Percentiles rank a stretch among this genome's conserved stretches.
These are phyloP conservation scores for Sardina pilchardus DNA, from an alignment of 2,113 vertebrate species.

Conservation along the genomic window DNA sequence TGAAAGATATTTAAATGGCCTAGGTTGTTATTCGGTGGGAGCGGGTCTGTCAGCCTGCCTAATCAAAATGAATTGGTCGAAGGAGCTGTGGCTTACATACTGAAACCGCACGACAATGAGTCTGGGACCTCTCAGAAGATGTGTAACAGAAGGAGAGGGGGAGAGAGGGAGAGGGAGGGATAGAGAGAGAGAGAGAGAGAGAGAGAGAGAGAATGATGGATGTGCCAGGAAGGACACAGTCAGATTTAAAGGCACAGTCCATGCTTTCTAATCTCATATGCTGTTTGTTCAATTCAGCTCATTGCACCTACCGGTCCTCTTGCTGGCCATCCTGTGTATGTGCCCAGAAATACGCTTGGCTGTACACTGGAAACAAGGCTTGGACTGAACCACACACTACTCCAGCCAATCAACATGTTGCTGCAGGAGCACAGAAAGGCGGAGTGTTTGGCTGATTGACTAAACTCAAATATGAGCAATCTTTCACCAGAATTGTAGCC, in stretches of 20 bases:
- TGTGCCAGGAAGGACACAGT: background rate
- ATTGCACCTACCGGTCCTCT: too few species aligned
- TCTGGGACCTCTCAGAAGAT: background rate
- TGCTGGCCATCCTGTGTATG: too few species aligned
- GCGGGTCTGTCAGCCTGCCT: background rate
- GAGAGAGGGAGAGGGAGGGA: background rate
- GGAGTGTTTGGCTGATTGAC: background rate
- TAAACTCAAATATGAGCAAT: background rate
- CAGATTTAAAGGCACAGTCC: background rate
- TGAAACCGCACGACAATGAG: background rate
- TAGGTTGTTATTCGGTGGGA: background rate
- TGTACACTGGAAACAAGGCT: background rate
- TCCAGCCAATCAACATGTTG: background rate
- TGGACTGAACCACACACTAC: background rate
- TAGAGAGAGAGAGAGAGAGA: background rate
- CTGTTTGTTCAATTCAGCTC: background rate
- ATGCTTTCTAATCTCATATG: background rate
- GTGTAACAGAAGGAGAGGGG: background rate
- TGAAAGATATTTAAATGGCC: slow-evolving; percentile 9
- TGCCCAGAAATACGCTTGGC: background rate
- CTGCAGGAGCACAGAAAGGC: background rate
- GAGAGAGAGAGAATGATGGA: background rate
- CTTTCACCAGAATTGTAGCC: background rate
- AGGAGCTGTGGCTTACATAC: background rate
- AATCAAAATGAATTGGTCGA: slow-evolving; percentile 2